Base-by-base conservation (phyloP, 1,140 invertebrate species). In the Papilio helenus region DNA sequence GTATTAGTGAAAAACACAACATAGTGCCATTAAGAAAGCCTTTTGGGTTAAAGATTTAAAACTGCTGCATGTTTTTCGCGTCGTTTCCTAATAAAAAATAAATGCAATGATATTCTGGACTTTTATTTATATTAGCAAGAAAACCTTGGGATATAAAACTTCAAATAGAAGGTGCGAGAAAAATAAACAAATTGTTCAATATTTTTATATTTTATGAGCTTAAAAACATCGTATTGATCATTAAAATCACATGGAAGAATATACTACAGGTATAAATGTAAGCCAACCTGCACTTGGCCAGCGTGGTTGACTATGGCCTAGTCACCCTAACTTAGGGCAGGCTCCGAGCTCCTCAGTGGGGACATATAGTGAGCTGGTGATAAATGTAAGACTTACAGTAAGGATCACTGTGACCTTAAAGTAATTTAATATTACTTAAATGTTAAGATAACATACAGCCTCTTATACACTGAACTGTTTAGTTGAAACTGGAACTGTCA, bases 51-150 rank as follows among this genome's bases (percentile, higher is more conserved):
- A 74, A 5, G n/a, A 72, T 46, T 76, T 34, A 58, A 46, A 76
- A 76, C 44, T n/a, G 51, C 42, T 65, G 55, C 76, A 77, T 77
- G 76, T 77, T 34, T 49, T 77, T n/a, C 34, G 73, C 55, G 34
- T 77, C 39, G 55, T 77, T 77, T 61, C 34, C 58, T 65, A 77
- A 77, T 77, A 77, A 77, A 77, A 51, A 77, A 77, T 65, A 65
- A 58, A 65, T 77, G 76, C 76, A 77, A 77, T 65, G 34, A 42
- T 61, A 61, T 20, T 20, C 16, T 65, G n/a, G 76, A 34, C 29
- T 77, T 77, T 77, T 76, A 77, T 42, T 61, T 61, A 61, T 61
- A 61, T 26, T 26, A 23, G 58, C 9, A 26, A 61, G 2, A 61
- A 72, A 42, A 8, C 29, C 2, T 29, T 34, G 14, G 26, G 12